Conservation (phyloP, 2,888 invertebrate genomes). For the Drosophila basisetae region DNA sequence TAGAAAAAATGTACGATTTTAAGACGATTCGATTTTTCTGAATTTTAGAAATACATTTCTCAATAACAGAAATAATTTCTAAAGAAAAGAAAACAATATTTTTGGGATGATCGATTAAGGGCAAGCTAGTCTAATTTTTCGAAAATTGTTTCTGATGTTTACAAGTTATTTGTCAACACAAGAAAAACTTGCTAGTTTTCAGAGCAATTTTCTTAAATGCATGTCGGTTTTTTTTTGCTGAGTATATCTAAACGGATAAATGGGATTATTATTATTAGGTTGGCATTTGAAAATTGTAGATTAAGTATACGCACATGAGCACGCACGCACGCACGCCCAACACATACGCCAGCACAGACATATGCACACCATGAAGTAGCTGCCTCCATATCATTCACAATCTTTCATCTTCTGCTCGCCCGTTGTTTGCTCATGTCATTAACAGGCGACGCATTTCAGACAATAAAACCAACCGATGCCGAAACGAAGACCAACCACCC, state of each 20-base stretch:
- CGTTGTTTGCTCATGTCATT: slow-evolving; percentile 79
- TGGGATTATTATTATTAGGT: not conserved
- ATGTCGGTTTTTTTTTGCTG: not conserved
- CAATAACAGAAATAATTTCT: not conserved
- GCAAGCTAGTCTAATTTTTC: not conserved
- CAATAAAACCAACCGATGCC: slow-evolving; percentile 61
- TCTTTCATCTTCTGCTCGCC: slow-evolving; percentile 55
- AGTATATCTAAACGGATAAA: not conserved
- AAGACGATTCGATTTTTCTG: not conserved
- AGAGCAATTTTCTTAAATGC: not conserved
- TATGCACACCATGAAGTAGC: slow-evolving; percentile 31
- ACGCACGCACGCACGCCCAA: not conserved
- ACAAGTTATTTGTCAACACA: not conserved
- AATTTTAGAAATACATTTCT: not conserved
- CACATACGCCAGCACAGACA: slow-evolving; percentile 11
- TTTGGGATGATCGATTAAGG: not conserved
- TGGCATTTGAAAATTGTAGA: not conserved
- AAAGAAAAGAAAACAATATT: not conserved
- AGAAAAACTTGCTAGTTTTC: not conserved
- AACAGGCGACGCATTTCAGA: slow-evolving; percentile 85
- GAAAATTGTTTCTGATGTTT: not conserved
- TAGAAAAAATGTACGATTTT: not conserved
- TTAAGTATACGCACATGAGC: not conserved
- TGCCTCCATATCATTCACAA: slow-evolving; percentile 79
- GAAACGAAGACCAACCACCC: slow-evolving; percentile 27